Evolutionary conservation across 2,113 vertebrate genomes (phyloP).

Genomic region (Eulacestoma nigropectus): DNA sequence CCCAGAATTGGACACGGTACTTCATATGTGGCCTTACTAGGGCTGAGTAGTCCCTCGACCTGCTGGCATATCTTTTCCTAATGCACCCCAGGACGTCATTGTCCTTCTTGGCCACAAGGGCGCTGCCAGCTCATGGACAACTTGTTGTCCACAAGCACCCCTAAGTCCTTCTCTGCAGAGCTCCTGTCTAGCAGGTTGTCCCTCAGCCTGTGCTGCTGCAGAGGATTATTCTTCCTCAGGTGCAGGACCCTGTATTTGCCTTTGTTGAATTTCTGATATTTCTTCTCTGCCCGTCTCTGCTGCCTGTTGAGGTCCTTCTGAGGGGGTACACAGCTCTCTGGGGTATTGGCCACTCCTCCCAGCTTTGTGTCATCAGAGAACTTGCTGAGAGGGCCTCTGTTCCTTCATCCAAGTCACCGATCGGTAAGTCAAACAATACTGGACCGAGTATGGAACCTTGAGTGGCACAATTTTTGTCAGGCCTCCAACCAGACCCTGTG

Average conservation of each 20-base stretch:
- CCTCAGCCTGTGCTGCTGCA: background rate
- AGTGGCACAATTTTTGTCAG: background rate
- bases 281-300: background rate
- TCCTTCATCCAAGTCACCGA: background rate
- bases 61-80: background rate
- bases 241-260: background rate
- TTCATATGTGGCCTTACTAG: background rate
- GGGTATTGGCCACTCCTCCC: accelerated
- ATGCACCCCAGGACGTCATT: background rate
- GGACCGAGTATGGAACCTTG: background rate
- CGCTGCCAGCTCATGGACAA: background rate
- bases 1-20: accelerated
- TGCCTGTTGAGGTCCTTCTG: accelerated
- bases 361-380: background rate
- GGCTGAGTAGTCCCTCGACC: background rate
- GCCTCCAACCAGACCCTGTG: background rate
- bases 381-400: background rate
- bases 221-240: background rate
- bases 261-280: background rate
- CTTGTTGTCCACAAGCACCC: background rate
- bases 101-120: too few relatives aligned
- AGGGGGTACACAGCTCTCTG: background rate
- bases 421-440: accelerated
- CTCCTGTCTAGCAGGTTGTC: accelerated
- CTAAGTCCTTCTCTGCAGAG: background rate